Evolutionary conservation across 1,140 invertebrate genomes (phyloP), one percentile per base, ranked within the genome.

Genomic region (Diprion similis): DNA sequence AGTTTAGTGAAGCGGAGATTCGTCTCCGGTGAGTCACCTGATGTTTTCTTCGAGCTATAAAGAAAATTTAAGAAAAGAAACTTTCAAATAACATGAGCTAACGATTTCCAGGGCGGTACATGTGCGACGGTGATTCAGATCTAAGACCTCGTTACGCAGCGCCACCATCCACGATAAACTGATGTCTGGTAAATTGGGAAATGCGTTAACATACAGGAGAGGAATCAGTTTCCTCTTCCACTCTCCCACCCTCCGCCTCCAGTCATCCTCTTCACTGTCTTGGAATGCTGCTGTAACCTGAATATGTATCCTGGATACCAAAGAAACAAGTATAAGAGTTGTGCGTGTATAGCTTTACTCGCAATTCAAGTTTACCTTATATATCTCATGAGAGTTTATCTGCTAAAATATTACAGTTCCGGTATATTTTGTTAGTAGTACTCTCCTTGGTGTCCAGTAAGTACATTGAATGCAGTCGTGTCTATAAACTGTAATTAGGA

Each of bases 1-100:
- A 99, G 97, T 45, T 90, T 99, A 77, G 94, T 97, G 65, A 99
- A 99, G 86, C 92, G 96, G 78, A 91, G 97, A 84, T 98, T 99
- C 89, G 94, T 97, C 71, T 97, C 97, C 79, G 97, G 96, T 94
- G 90, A 89, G 89, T 79, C 46, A 68, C 15, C 13, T 45, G 37
- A 68, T n/a, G 8, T 64, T 6, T 68, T 45, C 13, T 68, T 18
- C 67, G 8, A n/a, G 15, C 1, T 6, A 4, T 68, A 65, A 7
- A 15, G 11, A 13, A 6, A 13, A 18, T 24, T 24, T 1, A 18
- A 3, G 15, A 18, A 18, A 65, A 18, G 8, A 65, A n/a, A 65
- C 59, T 65, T 65, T 1, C 15, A 18, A 65, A 15, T 46, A 46
- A 66, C n/a, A 45, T 45, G 10, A 37, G 46, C 66, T 8, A 13